Evolutionary conservation across 2,888 invertebrate species (phyloP).

Genomic region (Tribolium freemani): DNA sequence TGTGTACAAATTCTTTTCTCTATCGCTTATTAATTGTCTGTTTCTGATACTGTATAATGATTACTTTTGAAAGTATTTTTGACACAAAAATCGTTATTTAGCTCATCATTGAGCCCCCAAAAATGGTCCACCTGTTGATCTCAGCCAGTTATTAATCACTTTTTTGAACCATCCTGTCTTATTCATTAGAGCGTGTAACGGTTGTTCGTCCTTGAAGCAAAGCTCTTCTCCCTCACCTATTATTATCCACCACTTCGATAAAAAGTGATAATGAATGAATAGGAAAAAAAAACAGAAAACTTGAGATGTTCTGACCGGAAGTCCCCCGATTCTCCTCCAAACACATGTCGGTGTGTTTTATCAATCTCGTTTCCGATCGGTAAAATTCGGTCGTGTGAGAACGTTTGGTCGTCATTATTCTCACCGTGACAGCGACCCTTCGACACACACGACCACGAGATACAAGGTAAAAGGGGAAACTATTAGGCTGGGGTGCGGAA

Average conservation of each 20-base stretch:
- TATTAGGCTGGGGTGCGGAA: constrained; percentile 34
- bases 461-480: constrained; percentile 39
- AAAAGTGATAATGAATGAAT: constrained; percentile 2
- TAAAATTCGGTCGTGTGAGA: constrained; percentile 53
- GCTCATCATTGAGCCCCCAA: background rate
- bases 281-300: too few species aligned
- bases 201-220: constrained; percentile 39
- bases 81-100: constrained; percentile 6
- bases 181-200: constrained; percentile 54
- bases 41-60: too few species aligned
- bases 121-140: constrained; percentile 35
- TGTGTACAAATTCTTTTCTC: too few species aligned
- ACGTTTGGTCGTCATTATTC: constrained; percentile 54
- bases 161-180: constrained; percentile 2
- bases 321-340: constrained; percentile 2
- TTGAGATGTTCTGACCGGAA: constrained; percentile 4
- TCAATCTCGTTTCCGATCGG: constrained; percentile 46
- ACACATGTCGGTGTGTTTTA: constrained; percentile 13
- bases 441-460: constrained; percentile 30
- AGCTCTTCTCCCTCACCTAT: background rate
- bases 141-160: constrained; percentile 5
- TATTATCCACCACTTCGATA: background rate
- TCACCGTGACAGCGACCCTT: constrained; percentile 48
- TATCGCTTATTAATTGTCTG: too few species aligned
- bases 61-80: too few species aligned